Evolutionary conservation across 2,113 vertebrate species (phyloP), one percentile per base, ranked within the genome.

Genomic region (Clarias gariepinus): DNA sequence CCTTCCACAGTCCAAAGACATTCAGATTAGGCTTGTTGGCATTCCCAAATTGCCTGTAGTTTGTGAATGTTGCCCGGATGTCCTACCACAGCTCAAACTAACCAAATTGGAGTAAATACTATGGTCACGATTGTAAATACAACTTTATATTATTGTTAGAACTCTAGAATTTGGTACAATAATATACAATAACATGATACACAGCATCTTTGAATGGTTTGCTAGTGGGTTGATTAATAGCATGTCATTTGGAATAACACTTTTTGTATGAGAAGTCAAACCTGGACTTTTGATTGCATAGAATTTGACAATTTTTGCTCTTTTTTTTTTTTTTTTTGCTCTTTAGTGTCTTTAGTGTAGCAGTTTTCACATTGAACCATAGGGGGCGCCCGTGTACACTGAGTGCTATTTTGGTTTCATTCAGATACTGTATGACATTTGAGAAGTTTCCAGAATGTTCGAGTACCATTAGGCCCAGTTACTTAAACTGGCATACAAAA

Each of bases 361-460:
- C 57, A 83, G 21, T 79, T 80, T 63, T 64, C 58, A 55, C 25
- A 73, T 33, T 64, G 19, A 36, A 52, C 55, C 41, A 52, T n/a
- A 86, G 79, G 68, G 79, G 68, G 85, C 41, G n/a, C 78, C 41
- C 8, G 25, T 73, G 47, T 86, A 41, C 64, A 30, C 66, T 15
- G 69, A 30, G 80, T 74, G 11, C 58, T 53, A 63, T 82, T 81
- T 86, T 82, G 36, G 66, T 58, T 47, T 69, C 60, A 18, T n/a
- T 71, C 63, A 47, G 47, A 6, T 7, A 10, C 30, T 7, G 61
- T 33, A 41, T 85, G 84, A 68, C 76, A 69, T 86, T 60, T 47
- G 77, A 81, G 64, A 57, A 79, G 57, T 33, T n/a, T 84, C 71
- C 47, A 73, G 88, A 87, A 87, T 64, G 3, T 84, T 88, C 87